phyloP scores from a whole-genome alignment of 2,888 invertebrate species.

The Trichopria drosophilae region DNA sequence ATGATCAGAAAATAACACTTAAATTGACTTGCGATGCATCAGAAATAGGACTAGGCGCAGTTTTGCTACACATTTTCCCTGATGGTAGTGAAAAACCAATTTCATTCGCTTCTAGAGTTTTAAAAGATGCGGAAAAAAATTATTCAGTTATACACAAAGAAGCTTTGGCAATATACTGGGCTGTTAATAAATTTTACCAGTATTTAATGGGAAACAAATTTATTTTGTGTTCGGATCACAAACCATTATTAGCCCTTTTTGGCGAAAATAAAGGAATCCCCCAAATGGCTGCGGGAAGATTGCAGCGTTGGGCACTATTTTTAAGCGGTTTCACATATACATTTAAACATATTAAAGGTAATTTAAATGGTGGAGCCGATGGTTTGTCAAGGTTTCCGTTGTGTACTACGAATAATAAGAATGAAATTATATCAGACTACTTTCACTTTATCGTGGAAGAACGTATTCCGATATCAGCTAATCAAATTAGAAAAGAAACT shows the following conservation, averaged over 20 bases:
- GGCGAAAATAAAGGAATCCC: constrained; percentile 46
- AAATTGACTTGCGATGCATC: constrained; percentile 11
- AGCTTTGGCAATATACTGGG: constrained; percentile 47
- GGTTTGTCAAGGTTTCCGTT: constrained; percentile 26
- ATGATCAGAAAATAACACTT: background rate
- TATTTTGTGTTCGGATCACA: constrained; percentile 44
- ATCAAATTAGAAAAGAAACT: constrained; percentile 10
- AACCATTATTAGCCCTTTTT: constrained; percentile 42
- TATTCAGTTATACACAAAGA: constrained; percentile 47
- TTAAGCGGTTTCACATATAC: constrained; percentile 32
- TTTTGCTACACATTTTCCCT: constrained; percentile 37
- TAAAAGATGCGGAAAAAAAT: constrained; percentile 44
- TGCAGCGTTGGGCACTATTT: constrained; percentile 44
- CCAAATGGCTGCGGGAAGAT: constrained; percentile 44
- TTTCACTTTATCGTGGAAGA: constrained; percentile 27
- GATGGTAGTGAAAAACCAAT: constrained; percentile 41
- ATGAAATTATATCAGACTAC: constrained; percentile 13
- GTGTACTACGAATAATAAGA: too few species aligned
- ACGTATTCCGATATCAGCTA: constrained; percentile 9
- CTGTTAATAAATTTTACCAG: constrained; percentile 44
- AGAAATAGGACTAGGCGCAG: constrained; percentile 40
- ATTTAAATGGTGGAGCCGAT: constrained; percentile 23
- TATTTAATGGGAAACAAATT: constrained; percentile 47
- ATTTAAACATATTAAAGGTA: constrained; percentile 31
- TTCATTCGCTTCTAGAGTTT: constrained; percentile 41